Evolutionary conservation across 2,797 vertebrate genomes (phyloP).

Genomic region (Chaunax sp.): DNA sequence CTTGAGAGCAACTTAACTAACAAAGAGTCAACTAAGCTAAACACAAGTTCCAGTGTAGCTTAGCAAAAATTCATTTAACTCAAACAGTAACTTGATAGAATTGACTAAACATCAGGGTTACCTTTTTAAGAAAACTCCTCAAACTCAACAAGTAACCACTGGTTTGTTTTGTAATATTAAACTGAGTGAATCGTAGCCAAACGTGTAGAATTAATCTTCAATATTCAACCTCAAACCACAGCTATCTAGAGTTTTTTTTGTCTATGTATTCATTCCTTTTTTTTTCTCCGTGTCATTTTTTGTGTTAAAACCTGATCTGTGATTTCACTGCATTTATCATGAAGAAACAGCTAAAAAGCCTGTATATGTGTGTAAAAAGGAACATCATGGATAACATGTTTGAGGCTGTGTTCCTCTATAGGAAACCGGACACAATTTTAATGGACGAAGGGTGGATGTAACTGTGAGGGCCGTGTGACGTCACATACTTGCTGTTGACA

Average conservation of each 20-base stretch:
- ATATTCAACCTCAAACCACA: background rate
- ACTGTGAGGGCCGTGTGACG: background rate
- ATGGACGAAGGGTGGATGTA: constrained; percentile 25
- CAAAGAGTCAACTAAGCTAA: background rate
- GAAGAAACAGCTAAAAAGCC: background rate
- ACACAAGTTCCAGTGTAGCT: background rate
- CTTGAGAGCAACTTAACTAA: background rate
- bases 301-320: constrained; percentile 12
- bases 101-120: background rate
- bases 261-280: background rate
- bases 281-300: background rate
- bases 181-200: background rate
- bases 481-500: constrained; percentile 27
- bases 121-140: constrained; percentile 9
- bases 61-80: background rate
- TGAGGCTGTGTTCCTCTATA: background rate
- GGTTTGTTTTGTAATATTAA: constrained; percentile 4
- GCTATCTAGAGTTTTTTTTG: constrained; percentile 7
- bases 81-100: background rate
- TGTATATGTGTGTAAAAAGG: constrained; percentile 11
- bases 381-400: constrained; percentile 23
- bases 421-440: constrained; percentile 44
- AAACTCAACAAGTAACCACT: background rate
- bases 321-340: constrained; percentile 12
- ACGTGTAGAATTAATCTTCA: background rate